phyloP scores from a whole-genome alignment of 2,113 vertebrate genomes.

The Chaenocephalus aceratus region DNA sequence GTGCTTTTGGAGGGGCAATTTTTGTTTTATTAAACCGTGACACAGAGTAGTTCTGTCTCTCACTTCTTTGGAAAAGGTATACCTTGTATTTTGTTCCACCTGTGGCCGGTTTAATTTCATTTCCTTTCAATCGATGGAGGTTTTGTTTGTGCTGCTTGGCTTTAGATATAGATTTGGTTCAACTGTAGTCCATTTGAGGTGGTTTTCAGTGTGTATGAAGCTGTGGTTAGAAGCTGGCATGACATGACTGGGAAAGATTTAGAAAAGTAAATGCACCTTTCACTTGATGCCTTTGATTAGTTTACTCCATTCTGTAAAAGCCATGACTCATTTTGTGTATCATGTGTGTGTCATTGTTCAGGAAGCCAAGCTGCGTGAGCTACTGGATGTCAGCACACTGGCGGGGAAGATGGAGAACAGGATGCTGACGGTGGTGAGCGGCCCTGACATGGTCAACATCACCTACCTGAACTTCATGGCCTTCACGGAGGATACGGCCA shows the following conservation, averaged over 20 bases:
- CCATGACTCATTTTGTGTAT: background rate
- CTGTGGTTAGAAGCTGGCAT: background rate
- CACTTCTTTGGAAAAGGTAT: slow-evolving; percentile 35
- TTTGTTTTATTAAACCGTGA: slow-evolving; percentile 27
- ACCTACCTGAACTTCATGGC: slow-evolving; percentile 96
- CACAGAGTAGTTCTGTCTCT: slow-evolving; percentile 37
- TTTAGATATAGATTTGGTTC: slow-evolving; percentile 10
- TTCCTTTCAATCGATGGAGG: background rate
- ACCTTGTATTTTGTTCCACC: slow-evolving; percentile 5
- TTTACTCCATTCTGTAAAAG: background rate
- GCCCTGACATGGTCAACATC: slow-evolving; percentile 95
- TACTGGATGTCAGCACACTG: slow-evolving; percentile 90
- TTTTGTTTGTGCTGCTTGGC: slow-evolving; percentile 21
- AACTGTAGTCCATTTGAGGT: background rate
- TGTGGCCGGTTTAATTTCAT: slow-evolving; percentile 46
- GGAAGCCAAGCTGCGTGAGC: slow-evolving; percentile 94
- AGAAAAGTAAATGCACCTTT: background rate
- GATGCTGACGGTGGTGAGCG: slow-evolving; percentile 95
- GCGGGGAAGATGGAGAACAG: slow-evolving; percentile 91
- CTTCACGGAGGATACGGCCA: slow-evolving; percentile 94
- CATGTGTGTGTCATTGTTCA: slow-evolving; percentile 61
- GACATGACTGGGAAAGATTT: background rate
- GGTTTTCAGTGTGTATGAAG: background rate
- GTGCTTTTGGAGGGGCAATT: background rate
- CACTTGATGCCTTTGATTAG: background rate